Evolutionary conservation across 2,113 vertebrate genomes (phyloP).

Genomic region (Callionymus lyra): DNA sequence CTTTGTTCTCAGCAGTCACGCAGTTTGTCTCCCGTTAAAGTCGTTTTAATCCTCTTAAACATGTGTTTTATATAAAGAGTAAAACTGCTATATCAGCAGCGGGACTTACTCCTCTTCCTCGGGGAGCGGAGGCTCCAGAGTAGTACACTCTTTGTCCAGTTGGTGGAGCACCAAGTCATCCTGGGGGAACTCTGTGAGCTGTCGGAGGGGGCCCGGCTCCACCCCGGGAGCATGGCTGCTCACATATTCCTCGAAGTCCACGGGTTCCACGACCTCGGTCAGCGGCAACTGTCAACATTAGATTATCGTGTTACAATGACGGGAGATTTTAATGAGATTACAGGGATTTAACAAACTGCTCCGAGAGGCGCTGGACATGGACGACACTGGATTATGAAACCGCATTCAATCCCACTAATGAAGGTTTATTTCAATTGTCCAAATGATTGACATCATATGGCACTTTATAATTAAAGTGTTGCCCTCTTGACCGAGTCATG

Average conservation of each 20-base stretch:
- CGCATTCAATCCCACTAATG: no score
- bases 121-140: constrained; percentile 74
- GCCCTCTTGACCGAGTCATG: no score
- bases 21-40: constrained; percentile 21
- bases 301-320: constrained; percentile 5
- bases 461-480: no score
- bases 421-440: no score
- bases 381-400: no score
- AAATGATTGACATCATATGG: no score
- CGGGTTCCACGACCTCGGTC: constrained; percentile 78
- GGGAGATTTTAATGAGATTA: constrained; percentile 5
- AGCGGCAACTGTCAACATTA: constrained; percentile 71
- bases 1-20: constrained; percentile 30
- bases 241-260: constrained; percentile 84
- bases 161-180: constrained; percentile 78
- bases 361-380: not conserved
- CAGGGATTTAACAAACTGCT: constrained; percentile 1
- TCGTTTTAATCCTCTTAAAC: constrained; percentile 8
- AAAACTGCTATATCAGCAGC: constrained; percentile 1
- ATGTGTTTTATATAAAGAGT: constrained; percentile 7
- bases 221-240: constrained; percentile 69
- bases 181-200: constrained; percentile 77
- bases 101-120: constrained; percentile 73
- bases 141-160: constrained; percentile 78
- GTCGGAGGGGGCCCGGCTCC: constrained; percentile 73